Evolutionary conservation across 1,140 invertebrate genomes (phyloP).

Genomic region (Dinothrombium tinctorium): DNA sequence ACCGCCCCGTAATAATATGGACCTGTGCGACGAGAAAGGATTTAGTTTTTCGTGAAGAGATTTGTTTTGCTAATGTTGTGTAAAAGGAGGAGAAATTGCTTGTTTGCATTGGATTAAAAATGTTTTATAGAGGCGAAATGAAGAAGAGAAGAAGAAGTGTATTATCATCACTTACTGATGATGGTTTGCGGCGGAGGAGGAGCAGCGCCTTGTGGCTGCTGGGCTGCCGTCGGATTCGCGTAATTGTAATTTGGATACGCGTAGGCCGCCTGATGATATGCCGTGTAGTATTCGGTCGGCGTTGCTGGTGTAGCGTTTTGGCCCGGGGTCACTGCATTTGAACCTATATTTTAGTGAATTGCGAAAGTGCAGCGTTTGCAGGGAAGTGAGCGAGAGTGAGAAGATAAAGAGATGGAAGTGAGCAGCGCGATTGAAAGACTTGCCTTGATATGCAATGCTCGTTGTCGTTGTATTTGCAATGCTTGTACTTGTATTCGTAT

Average conservation of each 20-base stretch:
- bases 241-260: conserved; percentile 2
- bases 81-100: no score
- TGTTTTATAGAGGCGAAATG: no score
- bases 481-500: conserved; percentile 1
- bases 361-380: no score
- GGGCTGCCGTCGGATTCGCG: not conserved
- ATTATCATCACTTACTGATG: no score
- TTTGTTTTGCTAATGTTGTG: no score
- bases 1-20: no score
- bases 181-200: no score
- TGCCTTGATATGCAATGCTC: not conserved
- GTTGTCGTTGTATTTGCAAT: not conserved
- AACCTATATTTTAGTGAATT: not conserved
- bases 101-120: no score
- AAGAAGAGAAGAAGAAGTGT: no score
- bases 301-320: not conserved
- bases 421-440: not conserved
- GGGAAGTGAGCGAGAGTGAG: not conserved
- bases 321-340: not conserved
- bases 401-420: not conserved
- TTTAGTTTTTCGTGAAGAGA: no score
- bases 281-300: conserved; percentile 2
- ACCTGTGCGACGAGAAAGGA: no score
- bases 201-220: no score
- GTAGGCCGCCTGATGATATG: conserved; percentile 4